These are phyloP conservation scores for Pseudochirops cupreus DNA, from an alignment of 2,797 vertebrate species.

Conservation along the genomic window DNA sequence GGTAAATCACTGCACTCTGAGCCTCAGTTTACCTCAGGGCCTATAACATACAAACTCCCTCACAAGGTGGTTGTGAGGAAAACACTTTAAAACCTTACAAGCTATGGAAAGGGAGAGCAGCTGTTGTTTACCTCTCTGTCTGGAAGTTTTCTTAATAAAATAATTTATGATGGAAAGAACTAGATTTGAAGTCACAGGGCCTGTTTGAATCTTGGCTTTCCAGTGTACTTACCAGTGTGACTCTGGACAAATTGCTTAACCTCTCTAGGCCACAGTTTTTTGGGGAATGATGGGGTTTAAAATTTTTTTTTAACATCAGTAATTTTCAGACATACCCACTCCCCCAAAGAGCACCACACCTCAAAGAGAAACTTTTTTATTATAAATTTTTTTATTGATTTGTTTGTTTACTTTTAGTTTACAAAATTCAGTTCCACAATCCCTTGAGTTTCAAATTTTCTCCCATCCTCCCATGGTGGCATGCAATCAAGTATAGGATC, in stretches of 20 bases:
- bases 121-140: not conserved
- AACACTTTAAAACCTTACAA: not conserved
- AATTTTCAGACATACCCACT: not conserved
- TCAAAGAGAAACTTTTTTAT: not conserved
- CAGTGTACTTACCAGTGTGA: not conserved
- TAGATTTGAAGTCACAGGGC: not conserved
- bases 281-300: not conserved
- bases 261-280: not conserved
- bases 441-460: too few species aligned
- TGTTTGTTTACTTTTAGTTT: too few species aligned
- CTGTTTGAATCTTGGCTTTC: not conserved
- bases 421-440: too few species aligned
- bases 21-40: slow-evolving; percentile 55
- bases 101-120: not conserved
- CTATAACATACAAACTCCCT: slow-evolving; percentile 44
- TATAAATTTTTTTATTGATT: too few species aligned
- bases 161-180: not conserved
- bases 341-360: not conserved
- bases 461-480: too few species aligned
- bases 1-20: slow-evolving; percentile 49
- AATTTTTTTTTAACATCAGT: not conserved
- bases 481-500: too few species aligned
- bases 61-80: slow-evolving; percentile 38
- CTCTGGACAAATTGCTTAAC: not conserved
- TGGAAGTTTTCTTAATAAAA: not conserved